phyloP scores from a whole-genome alignment of 2,797 vertebrate species.

The Otolemur crassicaudatus region DNA sequence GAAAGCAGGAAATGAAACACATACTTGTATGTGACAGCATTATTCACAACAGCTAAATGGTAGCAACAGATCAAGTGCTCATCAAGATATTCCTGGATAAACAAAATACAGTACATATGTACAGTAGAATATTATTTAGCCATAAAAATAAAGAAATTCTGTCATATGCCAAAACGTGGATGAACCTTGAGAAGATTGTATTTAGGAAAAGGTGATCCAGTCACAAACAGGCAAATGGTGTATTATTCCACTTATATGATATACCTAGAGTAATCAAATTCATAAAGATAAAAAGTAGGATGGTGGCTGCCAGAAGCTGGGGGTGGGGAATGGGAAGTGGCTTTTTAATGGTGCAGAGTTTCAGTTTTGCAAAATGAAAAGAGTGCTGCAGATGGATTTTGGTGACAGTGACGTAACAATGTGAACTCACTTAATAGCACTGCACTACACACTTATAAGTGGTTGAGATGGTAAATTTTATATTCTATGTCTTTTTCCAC shows the following conservation, averaged over 20 bases:
- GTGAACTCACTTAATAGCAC: not conserved
- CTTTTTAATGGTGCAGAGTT: not conserved
- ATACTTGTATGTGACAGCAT: not conserved
- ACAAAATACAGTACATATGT: not conserved
- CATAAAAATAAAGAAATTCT: not conserved
- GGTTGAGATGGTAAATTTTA: not conserved
- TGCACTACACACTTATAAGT: not conserved
- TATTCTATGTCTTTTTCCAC: not conserved
- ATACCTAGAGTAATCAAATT: not conserved
- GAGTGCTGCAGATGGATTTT: not conserved
- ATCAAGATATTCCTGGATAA: not conserved
- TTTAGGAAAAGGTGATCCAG: not conserved
- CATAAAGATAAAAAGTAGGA: not conserved
- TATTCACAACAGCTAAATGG: not conserved
- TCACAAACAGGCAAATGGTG: not conserved
- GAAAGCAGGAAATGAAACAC: not conserved
- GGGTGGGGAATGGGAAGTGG: not conserved
- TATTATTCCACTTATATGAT: not conserved
- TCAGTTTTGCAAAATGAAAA: not conserved
- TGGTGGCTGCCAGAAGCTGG: not conserved
- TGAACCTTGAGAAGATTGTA: not conserved
- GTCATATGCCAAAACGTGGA: not conserved
- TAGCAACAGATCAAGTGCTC: not conserved
- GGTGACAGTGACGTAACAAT: not conserved
- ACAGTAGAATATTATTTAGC: not conserved